These are phyloP conservation scores for Procambarus virginalis DNA, from an alignment of 1,140 invertebrate genomes.

Conservation along the genomic window DNA sequence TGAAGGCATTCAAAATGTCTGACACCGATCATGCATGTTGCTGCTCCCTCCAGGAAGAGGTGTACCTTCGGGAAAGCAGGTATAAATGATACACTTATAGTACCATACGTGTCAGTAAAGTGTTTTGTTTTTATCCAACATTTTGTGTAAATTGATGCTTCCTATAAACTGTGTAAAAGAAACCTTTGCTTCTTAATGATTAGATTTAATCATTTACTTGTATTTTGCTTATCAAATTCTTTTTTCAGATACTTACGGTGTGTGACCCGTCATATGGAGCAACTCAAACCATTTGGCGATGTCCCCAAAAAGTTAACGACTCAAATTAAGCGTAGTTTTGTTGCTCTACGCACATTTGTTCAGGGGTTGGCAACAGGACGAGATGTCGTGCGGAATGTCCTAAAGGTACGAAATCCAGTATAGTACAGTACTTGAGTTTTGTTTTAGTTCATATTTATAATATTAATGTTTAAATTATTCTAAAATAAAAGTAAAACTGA, in stretches of 20 bases:
- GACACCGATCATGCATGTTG: too few species aligned
- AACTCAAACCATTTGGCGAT: constrained; percentile 94
- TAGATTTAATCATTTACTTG: too few species aligned
- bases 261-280: constrained; percentile 91
- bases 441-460: background rate
- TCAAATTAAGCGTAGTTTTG: constrained; percentile 93
- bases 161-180: too few species aligned
- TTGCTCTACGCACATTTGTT: constrained; percentile 93
- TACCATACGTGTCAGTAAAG: too few species aligned
- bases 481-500: background rate
- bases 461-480: background rate
- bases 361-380: constrained; percentile 88
- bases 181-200: too few species aligned
- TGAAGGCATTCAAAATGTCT: too few species aligned
- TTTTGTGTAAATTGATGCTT: too few species aligned
- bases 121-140: too few species aligned
- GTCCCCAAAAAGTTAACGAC: constrained; percentile 91
- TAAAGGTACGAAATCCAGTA: constrained; percentile 78
- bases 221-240: background rate
- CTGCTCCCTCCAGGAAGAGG: too few species aligned
- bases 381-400: constrained; percentile 87
- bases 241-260: constrained; percentile 84
- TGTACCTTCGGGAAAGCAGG: too few species aligned
- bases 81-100: too few species aligned
- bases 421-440: constrained; percentile 71